phyloP scores from a whole-genome alignment of 2,888 invertebrate genomes.

The Phyllotreta striolata region DNA sequence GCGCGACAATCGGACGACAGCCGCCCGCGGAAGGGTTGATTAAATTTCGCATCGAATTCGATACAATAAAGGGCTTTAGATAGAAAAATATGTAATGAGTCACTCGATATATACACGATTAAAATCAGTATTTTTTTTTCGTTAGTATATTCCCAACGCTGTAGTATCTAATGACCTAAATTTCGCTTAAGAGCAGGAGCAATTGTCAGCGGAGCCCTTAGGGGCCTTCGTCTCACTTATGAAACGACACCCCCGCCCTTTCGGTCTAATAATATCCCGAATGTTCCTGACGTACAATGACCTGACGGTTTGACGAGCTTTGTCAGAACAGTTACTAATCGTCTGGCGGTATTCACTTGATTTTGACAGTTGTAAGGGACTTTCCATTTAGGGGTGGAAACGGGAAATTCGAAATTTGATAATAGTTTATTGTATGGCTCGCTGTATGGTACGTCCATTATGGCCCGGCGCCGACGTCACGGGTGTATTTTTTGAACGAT shows the following conservation, averaged over 20 bases:
- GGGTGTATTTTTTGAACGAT: too few species aligned
- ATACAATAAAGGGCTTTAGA: too few species aligned
- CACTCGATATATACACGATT: too few species aligned
- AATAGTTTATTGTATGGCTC: too few species aligned
- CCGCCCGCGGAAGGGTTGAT: neutral
- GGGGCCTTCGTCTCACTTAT: constrained; percentile 6
- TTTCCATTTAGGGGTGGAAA: constrained; percentile 4
- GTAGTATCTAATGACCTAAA: too few species aligned
- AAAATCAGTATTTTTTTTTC: too few species aligned
- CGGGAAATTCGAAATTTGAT: neutral
- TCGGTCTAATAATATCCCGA: constrained; percentile 50
- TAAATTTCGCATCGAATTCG: too few species aligned
- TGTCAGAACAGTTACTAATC: constrained; percentile 49
- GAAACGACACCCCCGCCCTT: constrained; percentile 22
- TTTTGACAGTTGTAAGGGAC: constrained; percentile 26
- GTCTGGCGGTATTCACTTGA: constrained; percentile 20
- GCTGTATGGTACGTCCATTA: too few species aligned
- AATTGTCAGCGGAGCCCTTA: constrained; percentile 1
- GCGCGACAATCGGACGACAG: constrained; percentile 16
- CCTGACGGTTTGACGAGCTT: constrained; percentile 51
- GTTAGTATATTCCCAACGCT: too few species aligned
- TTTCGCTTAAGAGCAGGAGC: too few species aligned
- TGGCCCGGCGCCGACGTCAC: too few species aligned
- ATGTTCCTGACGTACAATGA: constrained; percentile 54
- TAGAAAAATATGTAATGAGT: too few species aligned